Evolutionary conservation across 1,140 invertebrate genomes (phyloP), one percentile per base, ranked within the genome.

Genomic region (Musca vetustissima): DNA sequence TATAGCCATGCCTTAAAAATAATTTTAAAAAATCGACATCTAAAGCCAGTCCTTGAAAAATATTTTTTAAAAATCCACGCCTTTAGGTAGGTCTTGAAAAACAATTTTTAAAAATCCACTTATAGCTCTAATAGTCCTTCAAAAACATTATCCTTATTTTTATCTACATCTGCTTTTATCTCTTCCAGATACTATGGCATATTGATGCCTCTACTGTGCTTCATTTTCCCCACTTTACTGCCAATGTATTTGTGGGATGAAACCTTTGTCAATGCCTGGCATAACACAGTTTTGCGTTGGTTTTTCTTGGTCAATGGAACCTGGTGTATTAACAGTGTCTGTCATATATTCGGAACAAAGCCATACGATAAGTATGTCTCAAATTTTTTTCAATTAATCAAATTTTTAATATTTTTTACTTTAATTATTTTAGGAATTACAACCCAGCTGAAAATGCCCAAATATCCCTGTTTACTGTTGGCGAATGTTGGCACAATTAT

Each of bases 401-500:
- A 17, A 28, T n/a, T n/a, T n/a, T n/a, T n/a, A n/a, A n/a, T n/a
- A n/a, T n/a, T n/a, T n/a, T n/a, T n/a, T n/a, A n/a, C n/a, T n/a
- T n/a, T n/a, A n/a, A n/a, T n/a, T n/a, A n/a, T n/a, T 83, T 21
- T 82, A 92, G 91, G 53, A 82, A 83, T 57, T 88, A 92, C 49
- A 87, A 86, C 72, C 89, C 90, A 22, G 83, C 80, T 15, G 89
- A 91, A 80, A 91, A 89, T 74, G 78, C 83, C 67, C 81, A 83
- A 4, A 89, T 91, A 0, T 86, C 89, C 0, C 69, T 89, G 3
- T 72, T 89, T 13, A 81, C 86, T 1, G 81, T 87, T 70, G 89
- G 89, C 0, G 91, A 93, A 83, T 93, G 93, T 17, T 95, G 92
- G 88, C 94, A 96, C 83, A 96, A 96, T 83, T 97, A 95, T 82